A percentile compares a stretch with the other conserved stretches of the same genome.
phyloP scores from a whole-genome alignment of 2,888 invertebrate genomes.

The Tipula helvola region DNA sequence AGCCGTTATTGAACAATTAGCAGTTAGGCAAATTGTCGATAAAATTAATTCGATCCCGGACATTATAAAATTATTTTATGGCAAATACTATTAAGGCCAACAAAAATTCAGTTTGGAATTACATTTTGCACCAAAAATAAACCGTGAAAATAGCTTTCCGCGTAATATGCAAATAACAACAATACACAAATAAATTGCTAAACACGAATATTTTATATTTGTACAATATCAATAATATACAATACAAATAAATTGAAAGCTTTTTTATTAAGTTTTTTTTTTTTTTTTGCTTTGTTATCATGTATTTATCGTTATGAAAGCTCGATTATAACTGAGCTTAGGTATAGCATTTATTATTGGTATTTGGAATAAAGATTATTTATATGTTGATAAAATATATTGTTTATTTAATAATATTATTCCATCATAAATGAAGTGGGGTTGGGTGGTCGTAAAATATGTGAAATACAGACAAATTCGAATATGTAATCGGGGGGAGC shows the following conservation, averaged over 20 bases:
- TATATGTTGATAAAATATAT: not conserved
- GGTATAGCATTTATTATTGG: not conserved
- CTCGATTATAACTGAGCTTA: not conserved
- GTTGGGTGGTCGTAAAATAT: not conserved
- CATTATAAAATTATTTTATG: slow-evolving; percentile 9
- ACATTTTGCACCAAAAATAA: not conserved
- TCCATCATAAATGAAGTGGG: not conserved
- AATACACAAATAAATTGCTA: not conserved
- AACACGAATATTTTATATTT: not conserved
- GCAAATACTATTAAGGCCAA: not conserved
- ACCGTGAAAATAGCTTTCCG: not conserved
- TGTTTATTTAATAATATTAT: not conserved
- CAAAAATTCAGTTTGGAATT: not conserved
- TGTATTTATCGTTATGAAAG: not conserved
- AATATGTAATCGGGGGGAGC: not conserved
- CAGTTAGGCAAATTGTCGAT: slow-evolving; percentile 16
- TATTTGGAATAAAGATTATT: not conserved
- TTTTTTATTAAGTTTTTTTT: too few species aligned
- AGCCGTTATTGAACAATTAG: slow-evolving; percentile 9
- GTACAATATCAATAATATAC: not conserved
- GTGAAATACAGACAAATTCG: not conserved
- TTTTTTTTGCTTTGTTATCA: not conserved
- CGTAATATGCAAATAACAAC: not conserved
- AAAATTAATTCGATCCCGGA: slow-evolving; percentile 15
- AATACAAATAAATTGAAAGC: not conserved